Evolutionary conservation across 2,888 invertebrate genomes (phyloP).

Genomic region (Noctua fimbriata): DNA sequence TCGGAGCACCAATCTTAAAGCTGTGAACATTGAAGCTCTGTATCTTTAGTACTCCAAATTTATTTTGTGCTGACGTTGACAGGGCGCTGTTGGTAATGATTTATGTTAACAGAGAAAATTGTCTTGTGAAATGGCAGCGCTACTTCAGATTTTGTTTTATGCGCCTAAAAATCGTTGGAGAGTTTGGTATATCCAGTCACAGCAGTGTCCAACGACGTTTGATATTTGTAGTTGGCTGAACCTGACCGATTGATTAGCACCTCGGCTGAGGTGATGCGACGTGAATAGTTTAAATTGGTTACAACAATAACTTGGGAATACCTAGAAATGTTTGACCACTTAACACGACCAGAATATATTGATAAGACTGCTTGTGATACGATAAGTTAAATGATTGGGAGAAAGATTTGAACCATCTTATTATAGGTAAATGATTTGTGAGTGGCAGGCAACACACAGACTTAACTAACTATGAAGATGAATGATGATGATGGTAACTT

Average conservation of each 20-base stretch:
- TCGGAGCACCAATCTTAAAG: slow-evolving; percentile 39
- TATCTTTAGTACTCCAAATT: neutral
- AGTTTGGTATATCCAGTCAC: neutral
- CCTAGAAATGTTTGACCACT: slow-evolving; percentile 13
- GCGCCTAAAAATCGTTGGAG: neutral
- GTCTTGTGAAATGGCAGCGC: neutral
- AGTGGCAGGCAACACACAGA: neutral
- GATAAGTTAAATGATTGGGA: neutral
- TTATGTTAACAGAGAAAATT: neutral
- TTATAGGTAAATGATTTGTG: neutral
- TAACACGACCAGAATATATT: slow-evolving; percentile 8
- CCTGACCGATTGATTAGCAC: slow-evolving; percentile 58
- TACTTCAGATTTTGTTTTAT: neutral
- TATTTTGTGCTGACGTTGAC: neutral
- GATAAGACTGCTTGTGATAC: neutral
- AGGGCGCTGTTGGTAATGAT: neutral
- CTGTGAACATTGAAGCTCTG: slow-evolving; percentile 28
- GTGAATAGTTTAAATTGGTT: slow-evolving; percentile 34
- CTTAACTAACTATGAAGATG: neutral
- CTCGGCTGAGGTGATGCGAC: slow-evolving; percentile 15
- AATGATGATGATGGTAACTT: too few relatives aligned
- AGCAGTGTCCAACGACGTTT: slow-evolving; percentile 11
- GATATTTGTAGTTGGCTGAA: slow-evolving; percentile 20
- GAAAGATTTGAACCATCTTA: neutral
- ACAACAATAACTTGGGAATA: slow-evolving; percentile 19